A percentile compares a stretch with the other conserved stretches of the same genome.
Conservation (phyloP, 2,888 invertebrate genomes). For the Aricia artaxerxes region DNA sequence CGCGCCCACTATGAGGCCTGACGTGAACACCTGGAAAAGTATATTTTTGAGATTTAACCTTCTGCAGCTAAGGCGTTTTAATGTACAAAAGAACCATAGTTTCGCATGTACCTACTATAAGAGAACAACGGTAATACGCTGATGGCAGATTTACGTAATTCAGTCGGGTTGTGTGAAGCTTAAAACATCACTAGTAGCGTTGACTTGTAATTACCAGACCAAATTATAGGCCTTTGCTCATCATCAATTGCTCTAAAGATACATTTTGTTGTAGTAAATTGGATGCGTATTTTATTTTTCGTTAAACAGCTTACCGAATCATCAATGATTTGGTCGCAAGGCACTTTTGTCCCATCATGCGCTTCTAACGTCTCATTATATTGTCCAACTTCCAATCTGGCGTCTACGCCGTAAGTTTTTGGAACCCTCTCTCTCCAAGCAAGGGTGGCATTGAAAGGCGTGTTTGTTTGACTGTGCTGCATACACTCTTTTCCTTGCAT, state of each 20-base stretch:
- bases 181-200: not conserved
- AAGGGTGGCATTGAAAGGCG: slow-evolving; percentile 53
- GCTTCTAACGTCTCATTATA: slow-evolving; percentile 50
- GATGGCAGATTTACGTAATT: not conserved
- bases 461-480: slow-evolving; percentile 57
- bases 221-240: too few relatives aligned
- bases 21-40: slow-evolving; percentile 62
- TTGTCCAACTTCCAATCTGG: slow-evolving; percentile 47
- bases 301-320: slow-evolving; percentile 53
- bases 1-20: slow-evolving; percentile 69
- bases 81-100: too few relatives aligned
- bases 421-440: slow-evolving; percentile 66
- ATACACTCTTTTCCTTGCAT: slow-evolving; percentile 64
- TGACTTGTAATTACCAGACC: too few relatives aligned
- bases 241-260: too few relatives aligned
- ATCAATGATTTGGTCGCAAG: slow-evolving; percentile 60
- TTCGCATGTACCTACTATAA: too few relatives aligned
- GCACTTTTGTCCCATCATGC: slow-evolving; percentile 44
- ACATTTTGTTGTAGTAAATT: too few relatives aligned
- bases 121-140: not conserved
- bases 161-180: not conserved
- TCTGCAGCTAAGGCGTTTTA: too few relatives aligned
- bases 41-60: not conserved
- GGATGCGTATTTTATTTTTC: not conserved
- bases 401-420: slow-evolving; percentile 67